These are phyloP conservation scores for Gila orcuttii DNA, from an alignment of 2,113 vertebrate genomes.

Conservation along the genomic window DNA sequence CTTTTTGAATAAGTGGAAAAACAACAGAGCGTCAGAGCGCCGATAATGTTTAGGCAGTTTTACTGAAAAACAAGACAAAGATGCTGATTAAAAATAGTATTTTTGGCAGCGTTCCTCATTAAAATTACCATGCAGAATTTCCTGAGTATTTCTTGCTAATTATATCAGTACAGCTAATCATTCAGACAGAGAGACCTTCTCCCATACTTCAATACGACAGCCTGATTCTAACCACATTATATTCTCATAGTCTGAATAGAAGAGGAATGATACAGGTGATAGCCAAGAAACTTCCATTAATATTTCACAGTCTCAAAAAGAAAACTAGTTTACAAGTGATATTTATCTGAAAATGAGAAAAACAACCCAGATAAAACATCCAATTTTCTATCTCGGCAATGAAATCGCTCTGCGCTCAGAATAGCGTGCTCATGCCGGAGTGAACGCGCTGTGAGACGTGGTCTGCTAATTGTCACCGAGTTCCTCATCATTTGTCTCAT, in stretches of 20 bases:
- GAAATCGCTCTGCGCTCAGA: not conserved
- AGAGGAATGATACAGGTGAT: not conserved
- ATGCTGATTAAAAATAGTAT: not conserved
- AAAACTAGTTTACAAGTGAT: not conserved
- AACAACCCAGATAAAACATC: conserved; percentile 20
- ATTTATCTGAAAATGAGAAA: conserved; percentile 34
- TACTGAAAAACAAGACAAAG: conserved; percentile 10
- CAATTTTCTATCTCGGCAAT: not conserved
- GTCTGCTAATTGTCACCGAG: conserved; percentile 10
- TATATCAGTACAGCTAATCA: not conserved
- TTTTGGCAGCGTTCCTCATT: not conserved
- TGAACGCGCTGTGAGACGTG: not conserved
- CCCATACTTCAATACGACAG: not conserved
- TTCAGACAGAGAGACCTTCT: not conserved
- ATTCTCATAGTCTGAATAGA: not conserved
- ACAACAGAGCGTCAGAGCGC: not conserved
- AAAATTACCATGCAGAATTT: not conserved
- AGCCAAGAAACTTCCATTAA: not conserved
- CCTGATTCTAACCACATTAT: not conserved
- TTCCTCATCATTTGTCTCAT: conserved; percentile 38
- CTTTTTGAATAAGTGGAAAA: not conserved
- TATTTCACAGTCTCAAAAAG: not conserved
- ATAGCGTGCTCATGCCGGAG: not conserved
- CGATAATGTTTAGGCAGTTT: not conserved
- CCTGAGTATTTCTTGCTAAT: not conserved